Percentiles rank a stretch among this genome's conserved stretches.
These are phyloP conservation scores for Neopipo cinnamomea DNA, from an alignment of 2,113 vertebrate species.

Conservation along the genomic window DNA sequence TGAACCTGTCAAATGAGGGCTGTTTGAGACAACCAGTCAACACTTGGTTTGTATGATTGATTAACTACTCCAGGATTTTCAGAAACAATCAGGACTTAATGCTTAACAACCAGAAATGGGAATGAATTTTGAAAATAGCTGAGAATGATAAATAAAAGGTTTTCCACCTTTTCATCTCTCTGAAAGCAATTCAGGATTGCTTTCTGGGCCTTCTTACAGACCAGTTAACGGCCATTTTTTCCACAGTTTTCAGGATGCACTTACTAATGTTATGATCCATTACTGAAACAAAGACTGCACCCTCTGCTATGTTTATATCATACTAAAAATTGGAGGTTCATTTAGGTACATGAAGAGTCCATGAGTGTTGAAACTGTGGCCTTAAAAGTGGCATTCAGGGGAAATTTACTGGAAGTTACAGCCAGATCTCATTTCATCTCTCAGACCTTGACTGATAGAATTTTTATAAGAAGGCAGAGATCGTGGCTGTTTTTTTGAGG, in stretches of 20 bases:
- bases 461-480: background rate
- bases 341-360: background rate
- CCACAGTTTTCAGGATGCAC: background rate
- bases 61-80: background rate
- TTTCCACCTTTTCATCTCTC: background rate
- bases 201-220: background rate
- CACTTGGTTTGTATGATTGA: background rate
- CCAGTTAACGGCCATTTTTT: background rate
- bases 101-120: background rate
- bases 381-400: background rate
- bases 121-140: background rate
- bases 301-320: background rate
- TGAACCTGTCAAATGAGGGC: background rate
- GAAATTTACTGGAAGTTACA: background rate
- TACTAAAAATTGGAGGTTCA: background rate
- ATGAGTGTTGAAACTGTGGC: background rate
- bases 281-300: background rate
- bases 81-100: background rate
- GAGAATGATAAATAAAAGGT: background rate
- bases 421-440: background rate
- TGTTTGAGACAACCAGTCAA: background rate
- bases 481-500: background rate
- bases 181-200: background rate
- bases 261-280: background rate
- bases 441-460: background rate